phyloP scores from a whole-genome alignment of 2,113 vertebrate species.

The Prochilodus magdalenae region DNA sequence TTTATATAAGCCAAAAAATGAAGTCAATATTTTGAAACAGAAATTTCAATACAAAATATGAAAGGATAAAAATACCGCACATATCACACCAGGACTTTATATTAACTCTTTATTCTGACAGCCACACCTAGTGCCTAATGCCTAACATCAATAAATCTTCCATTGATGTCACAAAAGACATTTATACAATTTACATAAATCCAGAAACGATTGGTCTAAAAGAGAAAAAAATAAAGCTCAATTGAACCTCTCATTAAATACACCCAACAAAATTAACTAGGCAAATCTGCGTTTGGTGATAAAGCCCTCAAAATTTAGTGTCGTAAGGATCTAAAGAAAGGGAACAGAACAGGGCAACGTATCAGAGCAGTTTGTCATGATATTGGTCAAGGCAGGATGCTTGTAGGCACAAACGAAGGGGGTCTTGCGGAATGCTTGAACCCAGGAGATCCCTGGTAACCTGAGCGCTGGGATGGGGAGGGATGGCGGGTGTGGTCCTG shows the following conservation, averaged over 20 bases:
- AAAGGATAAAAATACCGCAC: neutral
- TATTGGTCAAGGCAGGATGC: slow-evolving; percentile 33
- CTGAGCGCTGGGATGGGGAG: slow-evolving; percentile 52
- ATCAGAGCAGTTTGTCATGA: slow-evolving; percentile 1
- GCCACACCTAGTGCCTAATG: slow-evolving; percentile 74
- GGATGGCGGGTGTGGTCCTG: slow-evolving; percentile 53
- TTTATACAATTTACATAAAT: slow-evolving; percentile 76
- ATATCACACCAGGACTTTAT: slow-evolving; percentile 10
- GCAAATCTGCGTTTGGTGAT: slow-evolving; percentile 3
- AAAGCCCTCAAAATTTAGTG: slow-evolving; percentile 43
- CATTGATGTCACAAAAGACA: slow-evolving; percentile 65
- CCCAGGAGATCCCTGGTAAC: slow-evolving; percentile 51
- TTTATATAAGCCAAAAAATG: too few relatives aligned
- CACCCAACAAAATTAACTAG: slow-evolving; percentile 16
- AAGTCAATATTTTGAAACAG: too few relatives aligned
- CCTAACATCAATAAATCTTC: slow-evolving; percentile 59
- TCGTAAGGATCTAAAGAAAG: slow-evolving; percentile 21
- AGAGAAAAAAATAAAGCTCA: slow-evolving; percentile 52
- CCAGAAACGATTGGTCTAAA: slow-evolving; percentile 65
- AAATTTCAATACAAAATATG: too few relatives aligned
- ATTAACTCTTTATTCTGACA: slow-evolving; percentile 75
- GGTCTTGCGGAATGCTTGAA: slow-evolving; percentile 58
- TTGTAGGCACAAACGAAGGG: slow-evolving; percentile 43
- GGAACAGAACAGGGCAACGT: neutral
- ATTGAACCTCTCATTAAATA: slow-evolving; percentile 23